Evolutionary conservation across 2,797 vertebrate species (phyloP).

Genomic region (Lepus oiostolus): DNA sequence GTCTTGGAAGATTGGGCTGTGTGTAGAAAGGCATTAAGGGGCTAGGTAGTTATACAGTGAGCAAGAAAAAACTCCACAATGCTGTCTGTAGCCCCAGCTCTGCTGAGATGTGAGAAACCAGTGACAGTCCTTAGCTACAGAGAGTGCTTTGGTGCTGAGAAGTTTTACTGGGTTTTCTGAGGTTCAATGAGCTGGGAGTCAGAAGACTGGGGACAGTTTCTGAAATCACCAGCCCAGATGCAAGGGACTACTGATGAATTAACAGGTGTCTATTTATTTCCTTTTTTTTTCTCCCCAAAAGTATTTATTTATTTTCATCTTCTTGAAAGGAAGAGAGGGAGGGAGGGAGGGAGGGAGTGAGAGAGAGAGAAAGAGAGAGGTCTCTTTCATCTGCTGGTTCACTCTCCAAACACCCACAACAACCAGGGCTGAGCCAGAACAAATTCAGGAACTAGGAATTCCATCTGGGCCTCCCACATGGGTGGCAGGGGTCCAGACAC

Average conservation of each 20-base stretch:
- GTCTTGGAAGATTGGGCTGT: neutral
- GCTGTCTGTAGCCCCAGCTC: neutral
- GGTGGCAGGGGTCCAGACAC: too few species aligned
- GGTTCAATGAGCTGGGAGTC: neutral
- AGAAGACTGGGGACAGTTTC: too few species aligned
- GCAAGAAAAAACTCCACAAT: neutral
- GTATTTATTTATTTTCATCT: too few species aligned
- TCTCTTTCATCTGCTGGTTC: too few species aligned
- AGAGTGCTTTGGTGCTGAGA: neutral
- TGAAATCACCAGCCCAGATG: neutral
- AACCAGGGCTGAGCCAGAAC: too few species aligned
- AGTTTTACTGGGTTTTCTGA: neutral
- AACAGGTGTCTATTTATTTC: neutral
- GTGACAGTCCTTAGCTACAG: neutral
- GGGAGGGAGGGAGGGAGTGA: too few species aligned
- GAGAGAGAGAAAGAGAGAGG: too few species aligned
- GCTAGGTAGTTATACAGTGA: neutral
- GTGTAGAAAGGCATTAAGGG: neutral
- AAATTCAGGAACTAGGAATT: too few species aligned
- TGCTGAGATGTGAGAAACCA: neutral
- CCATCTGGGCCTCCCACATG: too few species aligned
- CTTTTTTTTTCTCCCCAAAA: too few species aligned
- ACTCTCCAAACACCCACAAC: too few species aligned
- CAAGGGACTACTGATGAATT: neutral
- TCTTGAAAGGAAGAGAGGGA: too few species aligned